Conservation (phyloP, 1,140 invertebrate species). For the Agraylea sexmaculata region DNA sequence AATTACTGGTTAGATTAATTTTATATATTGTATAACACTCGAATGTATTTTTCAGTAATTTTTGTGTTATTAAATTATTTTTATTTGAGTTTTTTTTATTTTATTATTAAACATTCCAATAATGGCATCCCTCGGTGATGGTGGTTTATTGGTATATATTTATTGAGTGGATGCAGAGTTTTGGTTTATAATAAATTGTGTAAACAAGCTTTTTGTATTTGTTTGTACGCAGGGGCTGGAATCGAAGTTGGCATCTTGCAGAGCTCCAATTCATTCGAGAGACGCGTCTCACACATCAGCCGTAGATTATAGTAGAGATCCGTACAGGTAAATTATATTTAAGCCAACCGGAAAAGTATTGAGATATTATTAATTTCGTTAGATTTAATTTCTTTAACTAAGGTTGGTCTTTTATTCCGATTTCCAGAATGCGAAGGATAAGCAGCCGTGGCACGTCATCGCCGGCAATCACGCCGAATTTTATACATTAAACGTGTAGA, state of each 20-base stretch:
- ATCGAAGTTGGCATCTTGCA: constrained; percentile 44
- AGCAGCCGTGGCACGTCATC: constrained; percentile 18
- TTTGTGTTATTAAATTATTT: not conserved
- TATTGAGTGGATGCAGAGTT: no score
- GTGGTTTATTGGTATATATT: constrained; percentile 23
- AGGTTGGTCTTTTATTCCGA: not conserved
- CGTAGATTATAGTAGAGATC: constrained; percentile 20
- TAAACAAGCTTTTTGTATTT: constrained; percentile 39
- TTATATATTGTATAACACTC: not conserved
- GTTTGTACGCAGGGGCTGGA: constrained; percentile 41
- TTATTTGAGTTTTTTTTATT: constrained; percentile 2
- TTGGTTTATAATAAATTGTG: constrained; percentile 30
- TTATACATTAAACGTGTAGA: constrained; percentile 19
- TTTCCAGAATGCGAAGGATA: constrained; percentile 18
- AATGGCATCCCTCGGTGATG: constrained; percentile 2
- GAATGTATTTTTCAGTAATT: not conserved
- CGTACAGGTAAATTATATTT: constrained; percentile 17
- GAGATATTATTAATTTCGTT: not conserved
- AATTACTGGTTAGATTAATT: no score
- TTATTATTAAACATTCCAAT: constrained; percentile 1
- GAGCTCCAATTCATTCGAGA: constrained; percentile 31
- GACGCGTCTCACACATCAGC: constrained; percentile 18
- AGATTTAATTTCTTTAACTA: not conserved
- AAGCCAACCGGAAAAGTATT: not conserved
- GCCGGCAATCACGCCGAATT: constrained; percentile 17